phyloP scores from a whole-genome alignment of 1,140 invertebrate species.

The Pseudachorutes palmiensis region DNA sequence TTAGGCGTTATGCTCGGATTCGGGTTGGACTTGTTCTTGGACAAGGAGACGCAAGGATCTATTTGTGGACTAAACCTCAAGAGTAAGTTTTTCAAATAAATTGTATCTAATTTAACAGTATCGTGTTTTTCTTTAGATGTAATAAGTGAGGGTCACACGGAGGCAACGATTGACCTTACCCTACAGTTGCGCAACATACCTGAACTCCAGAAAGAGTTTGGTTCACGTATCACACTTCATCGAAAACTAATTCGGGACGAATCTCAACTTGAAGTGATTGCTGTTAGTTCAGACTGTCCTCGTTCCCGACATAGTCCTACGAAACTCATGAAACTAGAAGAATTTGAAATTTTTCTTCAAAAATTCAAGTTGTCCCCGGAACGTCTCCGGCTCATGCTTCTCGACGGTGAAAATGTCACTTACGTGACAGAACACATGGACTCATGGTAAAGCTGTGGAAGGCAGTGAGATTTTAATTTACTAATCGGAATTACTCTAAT shows the following conservation, averaged over 20 bases:
- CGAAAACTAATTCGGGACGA: neutral
- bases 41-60: neutral
- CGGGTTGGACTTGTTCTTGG: neutral
- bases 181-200: neutral
- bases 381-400: conserved; percentile 1
- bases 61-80: neutral
- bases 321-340: neutral
- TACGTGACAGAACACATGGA: neutral
- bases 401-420: neutral
- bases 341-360: neutral
- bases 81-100: neutral
- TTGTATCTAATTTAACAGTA: neutral
- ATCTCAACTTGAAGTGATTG: neutral
- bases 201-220: conserved; percentile 4
- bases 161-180: neutral
- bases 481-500: neutral
- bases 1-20: neutral
- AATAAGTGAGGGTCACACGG: neutral
- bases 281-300: neutral
- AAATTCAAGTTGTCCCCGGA: neutral
- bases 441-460: neutral
- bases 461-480: neutral
- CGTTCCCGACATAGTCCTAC: neutral
- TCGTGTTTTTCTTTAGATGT: neutral
- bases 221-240: neutral